Base-by-base conservation (phyloP, 2,113 vertebrate genomes). In the Paracanthobrama guichenoti region DNA sequence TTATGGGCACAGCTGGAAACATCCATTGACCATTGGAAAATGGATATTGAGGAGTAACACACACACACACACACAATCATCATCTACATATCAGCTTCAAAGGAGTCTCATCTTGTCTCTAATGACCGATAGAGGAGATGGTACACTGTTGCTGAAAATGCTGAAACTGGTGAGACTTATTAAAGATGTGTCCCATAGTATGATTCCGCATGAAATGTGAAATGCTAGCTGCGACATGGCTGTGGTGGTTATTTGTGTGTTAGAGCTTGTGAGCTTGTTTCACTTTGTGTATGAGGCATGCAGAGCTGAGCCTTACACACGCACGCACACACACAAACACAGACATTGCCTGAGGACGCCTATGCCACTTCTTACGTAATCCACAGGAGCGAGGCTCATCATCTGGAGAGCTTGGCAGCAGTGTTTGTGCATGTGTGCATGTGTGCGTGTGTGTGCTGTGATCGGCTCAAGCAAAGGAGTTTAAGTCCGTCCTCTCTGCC, bases 351-450 rank as follows among this genome's bases (percentile, higher is more conserved):
- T 59, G 55, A 81, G 72, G 72, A 81, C 1, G 53, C 11, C 28
- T n/a, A 76, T 77, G 74, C 79, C 73, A 48, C 28, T 53, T 18
- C 69, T 87, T 81, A 84, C 71, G 12, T 77, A 87, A 85, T 79
- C 62, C 62, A 72, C 67, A 39, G 79, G 42, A 64, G 24, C 48
- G 50, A 79, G 42, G 53, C 81, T 83, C 46, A 74, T 81, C 78
- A 59, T 84, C 53, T 84, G 62, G 42, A 84, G 75, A 79, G 39
- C 59, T 28, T 20, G 60, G 86, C 82, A 89, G 82, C 31, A 69
- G 85, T 86, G 72, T 88, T 79, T 64, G 75, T 86, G 66, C 53
- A 42, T 64, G 69, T 35, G 7, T 44, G 71, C 85, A 85, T 85
- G 81, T 72, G 76, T 57, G 67, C 31, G 6, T 44, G 8, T 48